A percentile compares a stretch with the other conserved stretches of the same genome.
These are phyloP conservation scores for Phacellophora camtschatica DNA, from an alignment of 30 jellyfish, hydroid and myxozoan genomes.

Conservation along the genomic window DNA sequence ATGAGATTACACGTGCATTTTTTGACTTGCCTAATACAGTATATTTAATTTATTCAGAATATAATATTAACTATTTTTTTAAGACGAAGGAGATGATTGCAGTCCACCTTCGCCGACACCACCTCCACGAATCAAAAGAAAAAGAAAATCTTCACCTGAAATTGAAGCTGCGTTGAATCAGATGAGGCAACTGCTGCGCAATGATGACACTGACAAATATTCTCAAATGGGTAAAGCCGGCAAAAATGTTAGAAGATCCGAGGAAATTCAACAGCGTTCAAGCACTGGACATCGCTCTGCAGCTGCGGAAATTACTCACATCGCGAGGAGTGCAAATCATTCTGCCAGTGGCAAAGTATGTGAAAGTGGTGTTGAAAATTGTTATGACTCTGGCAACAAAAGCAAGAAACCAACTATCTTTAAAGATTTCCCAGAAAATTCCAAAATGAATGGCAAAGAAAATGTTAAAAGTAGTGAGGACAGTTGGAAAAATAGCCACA, in stretches of 20 bases:
- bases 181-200: constrained; percentile 17
- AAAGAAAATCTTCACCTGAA: constrained; percentile 31
- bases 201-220: neutral
- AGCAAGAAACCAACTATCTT: no score
- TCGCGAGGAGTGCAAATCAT: neutral
- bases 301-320: neutral
- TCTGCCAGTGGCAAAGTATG: neutral
- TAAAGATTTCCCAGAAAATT: neutral
- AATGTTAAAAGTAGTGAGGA: neutral
- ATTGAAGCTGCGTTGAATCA: constrained; percentile 20
- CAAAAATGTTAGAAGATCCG: no score
- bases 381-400: neutral
- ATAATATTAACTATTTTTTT: no score
- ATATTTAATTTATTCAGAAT: no score
- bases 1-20: no score
- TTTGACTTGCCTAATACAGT: no score
- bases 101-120: constrained; percentile 67
- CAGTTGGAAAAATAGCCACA: no score
- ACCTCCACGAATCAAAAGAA: constrained; percentile 37
- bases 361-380: neutral
- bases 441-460: neutral
- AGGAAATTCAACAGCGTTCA: no score
- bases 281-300: neutral
- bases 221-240: neutral
- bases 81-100: neutral